Evolutionary conservation across 2,113 vertebrate genomes (phyloP).

Genomic region (Tupaia chinensis): DNA sequence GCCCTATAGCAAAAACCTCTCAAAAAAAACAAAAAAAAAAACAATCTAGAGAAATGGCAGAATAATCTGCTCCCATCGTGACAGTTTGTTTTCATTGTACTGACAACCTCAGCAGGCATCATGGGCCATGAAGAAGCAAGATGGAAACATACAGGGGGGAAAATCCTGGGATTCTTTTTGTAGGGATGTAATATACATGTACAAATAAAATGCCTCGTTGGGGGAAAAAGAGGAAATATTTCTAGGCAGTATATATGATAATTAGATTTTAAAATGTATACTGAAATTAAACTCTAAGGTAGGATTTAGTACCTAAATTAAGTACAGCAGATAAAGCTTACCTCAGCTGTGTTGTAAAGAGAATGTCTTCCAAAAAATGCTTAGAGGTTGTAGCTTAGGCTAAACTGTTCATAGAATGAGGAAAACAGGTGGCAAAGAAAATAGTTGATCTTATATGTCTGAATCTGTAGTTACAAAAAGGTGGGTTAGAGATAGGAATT

Average conservation of each 20-base stretch:
- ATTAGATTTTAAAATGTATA: constrained; percentile 36
- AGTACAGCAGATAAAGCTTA: constrained; percentile 10
- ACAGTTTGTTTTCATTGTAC: too few relatives aligned
- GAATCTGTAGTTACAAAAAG: constrained; percentile 47
- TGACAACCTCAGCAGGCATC: too few relatives aligned
- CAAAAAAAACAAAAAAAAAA: too few relatives aligned
- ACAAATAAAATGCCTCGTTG: too few relatives aligned
- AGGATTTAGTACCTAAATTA: constrained; percentile 39
- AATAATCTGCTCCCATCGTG: too few relatives aligned
- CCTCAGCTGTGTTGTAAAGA: neutral
- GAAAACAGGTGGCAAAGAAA: constrained; percentile 6
- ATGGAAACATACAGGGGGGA: too few relatives aligned
- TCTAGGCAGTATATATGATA: neutral
- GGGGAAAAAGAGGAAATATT: neutral
- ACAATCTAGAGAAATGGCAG: too few relatives aligned
- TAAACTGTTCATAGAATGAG: neutral
- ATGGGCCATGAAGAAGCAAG: too few relatives aligned
- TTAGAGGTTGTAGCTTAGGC: neutral
- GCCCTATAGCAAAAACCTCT: too few relatives aligned
- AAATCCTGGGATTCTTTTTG: too few relatives aligned
- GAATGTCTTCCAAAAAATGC: neutral
- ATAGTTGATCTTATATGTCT: neutral
- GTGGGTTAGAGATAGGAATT: constrained; percentile 9
- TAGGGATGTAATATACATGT: too few relatives aligned
- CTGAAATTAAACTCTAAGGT: neutral